These are phyloP conservation scores for Halichoerus grypus DNA, from an alignment of 2,113 vertebrate species.

Conservation along the genomic window DNA sequence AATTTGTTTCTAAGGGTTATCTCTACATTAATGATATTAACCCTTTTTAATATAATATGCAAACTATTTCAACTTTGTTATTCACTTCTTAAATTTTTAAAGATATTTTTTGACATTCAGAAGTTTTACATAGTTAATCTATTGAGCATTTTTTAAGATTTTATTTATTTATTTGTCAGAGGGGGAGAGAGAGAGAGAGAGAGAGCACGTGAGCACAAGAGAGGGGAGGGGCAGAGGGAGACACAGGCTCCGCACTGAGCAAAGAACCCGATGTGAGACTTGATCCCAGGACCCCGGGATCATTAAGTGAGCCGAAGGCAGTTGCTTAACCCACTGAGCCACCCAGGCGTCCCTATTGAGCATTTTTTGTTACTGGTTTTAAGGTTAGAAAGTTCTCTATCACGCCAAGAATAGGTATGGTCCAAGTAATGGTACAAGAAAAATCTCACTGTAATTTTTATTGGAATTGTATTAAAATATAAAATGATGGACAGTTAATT, in stretches of 20 bases:
- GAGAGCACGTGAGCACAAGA: too few species aligned
- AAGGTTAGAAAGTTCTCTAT: conserved; percentile 19
- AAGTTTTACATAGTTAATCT: neutral
- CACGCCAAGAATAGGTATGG: neutral
- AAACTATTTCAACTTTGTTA: conserved; percentile 53
- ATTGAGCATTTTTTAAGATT: too few species aligned
- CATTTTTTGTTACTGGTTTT: neutral
- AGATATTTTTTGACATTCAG: conserved; percentile 34
- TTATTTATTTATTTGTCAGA: too few species aligned
- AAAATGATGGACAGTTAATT: neutral
- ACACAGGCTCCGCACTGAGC: too few species aligned
- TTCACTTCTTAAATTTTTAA: conserved; percentile 56
- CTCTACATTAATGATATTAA: neutral
- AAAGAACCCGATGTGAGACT: too few species aligned
- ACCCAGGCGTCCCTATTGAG: neutral
- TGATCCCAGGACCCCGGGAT: too few species aligned
- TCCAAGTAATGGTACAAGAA: neutral
- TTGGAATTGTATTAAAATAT: conserved; percentile 19
- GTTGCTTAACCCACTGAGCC: too few species aligned
- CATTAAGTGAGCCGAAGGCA: too few species aligned
- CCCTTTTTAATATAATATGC: neutral
- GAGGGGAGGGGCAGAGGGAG: too few species aligned
- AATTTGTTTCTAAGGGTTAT: neutral
- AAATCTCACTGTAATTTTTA: neutral
- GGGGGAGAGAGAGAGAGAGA: too few species aligned